Percentiles rank a stretch among this genome's conserved stretches.
Evolutionary conservation across 2,113 vertebrate species (phyloP).

Genomic region (Sturnira hondurensis): DNA sequence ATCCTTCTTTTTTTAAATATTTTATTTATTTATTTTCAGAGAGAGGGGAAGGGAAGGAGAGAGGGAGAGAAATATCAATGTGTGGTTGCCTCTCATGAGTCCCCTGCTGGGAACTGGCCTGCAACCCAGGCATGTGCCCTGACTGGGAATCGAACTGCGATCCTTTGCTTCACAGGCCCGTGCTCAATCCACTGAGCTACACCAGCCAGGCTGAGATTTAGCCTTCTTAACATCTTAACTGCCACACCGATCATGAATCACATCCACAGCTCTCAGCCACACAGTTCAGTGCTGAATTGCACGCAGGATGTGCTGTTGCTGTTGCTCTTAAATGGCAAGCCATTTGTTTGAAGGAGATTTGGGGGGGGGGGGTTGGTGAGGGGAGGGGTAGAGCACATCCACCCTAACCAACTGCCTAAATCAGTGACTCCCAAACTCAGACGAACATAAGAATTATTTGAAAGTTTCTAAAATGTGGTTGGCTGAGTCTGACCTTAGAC

Average conservation of each 20-base stretch:
- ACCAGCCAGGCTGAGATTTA: no score
- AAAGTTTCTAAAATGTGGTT: not conserved
- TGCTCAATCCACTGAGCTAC: no score
- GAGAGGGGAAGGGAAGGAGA: no score
- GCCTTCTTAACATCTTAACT: not conserved
- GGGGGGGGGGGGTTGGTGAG: accelerated
- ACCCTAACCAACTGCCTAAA: not conserved
- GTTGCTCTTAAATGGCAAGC: not conserved
- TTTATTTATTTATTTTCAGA: no score
- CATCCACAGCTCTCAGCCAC: not conserved
- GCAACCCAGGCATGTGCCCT: no score
- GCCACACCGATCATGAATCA: not conserved
- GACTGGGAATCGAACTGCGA: no score
- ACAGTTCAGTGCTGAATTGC: not conserved
- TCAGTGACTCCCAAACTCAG: not conserved
- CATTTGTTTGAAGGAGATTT: not conserved
- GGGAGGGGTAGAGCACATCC: no score
- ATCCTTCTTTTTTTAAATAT: no score
- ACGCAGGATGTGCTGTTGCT: not conserved
- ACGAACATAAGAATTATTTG: not conserved
- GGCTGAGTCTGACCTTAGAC: not conserved
- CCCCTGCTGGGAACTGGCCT: no score
- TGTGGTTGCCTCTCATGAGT: no score
- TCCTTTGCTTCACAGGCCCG: no score
- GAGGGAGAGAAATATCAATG: no score